Conservation (phyloP, 1,140 invertebrate species). For the Drosophila pandora region DNA sequence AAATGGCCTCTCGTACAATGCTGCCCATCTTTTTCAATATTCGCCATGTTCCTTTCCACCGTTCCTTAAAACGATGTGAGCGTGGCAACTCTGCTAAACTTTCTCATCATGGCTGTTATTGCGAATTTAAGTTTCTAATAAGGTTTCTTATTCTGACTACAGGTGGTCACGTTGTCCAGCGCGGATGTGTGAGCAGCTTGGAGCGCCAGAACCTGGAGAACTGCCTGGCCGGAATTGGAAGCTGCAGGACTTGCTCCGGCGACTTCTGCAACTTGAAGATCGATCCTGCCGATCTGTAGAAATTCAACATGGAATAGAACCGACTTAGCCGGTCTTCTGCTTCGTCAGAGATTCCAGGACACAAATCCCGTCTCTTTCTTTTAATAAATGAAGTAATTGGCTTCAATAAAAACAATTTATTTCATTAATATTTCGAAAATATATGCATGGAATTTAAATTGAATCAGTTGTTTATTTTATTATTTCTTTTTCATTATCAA, state of each 20-base stretch:
- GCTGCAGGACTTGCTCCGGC: conserved; percentile 53
- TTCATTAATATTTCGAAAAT: neutral
- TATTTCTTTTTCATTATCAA: too few relatives aligned
- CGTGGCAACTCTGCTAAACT: too few relatives aligned
- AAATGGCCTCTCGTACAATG: too few relatives aligned
- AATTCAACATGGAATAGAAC: conserved; percentile 26
- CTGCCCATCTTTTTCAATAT: too few relatives aligned
- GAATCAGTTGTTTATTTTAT: too few relatives aligned
- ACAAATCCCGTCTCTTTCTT: too few relatives aligned
- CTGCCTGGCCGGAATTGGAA: conserved; percentile 52
- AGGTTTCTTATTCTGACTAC: neutral
- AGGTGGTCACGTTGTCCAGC: conserved; percentile 64
- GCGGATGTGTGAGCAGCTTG: conserved; percentile 61
- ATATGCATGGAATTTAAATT: neutral
- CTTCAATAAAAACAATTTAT: neutral
- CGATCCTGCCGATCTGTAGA: conserved; percentile 60
- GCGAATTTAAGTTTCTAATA: neutral
- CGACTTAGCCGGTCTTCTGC: conserved; percentile 68
- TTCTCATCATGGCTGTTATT: too few relatives aligned
- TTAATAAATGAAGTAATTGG: neutral
- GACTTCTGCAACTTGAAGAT: conserved; percentile 61
- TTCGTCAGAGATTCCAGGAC: conserved; percentile 21
- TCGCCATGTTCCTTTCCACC: too few relatives aligned
- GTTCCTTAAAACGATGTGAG: too few relatives aligned
- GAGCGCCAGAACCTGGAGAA: conserved; percentile 14